Evolutionary conservation across 2,113 vertebrate genomes (phyloP), one percentile per base, ranked within the genome.

Genomic region (Strix aluco): DNA sequence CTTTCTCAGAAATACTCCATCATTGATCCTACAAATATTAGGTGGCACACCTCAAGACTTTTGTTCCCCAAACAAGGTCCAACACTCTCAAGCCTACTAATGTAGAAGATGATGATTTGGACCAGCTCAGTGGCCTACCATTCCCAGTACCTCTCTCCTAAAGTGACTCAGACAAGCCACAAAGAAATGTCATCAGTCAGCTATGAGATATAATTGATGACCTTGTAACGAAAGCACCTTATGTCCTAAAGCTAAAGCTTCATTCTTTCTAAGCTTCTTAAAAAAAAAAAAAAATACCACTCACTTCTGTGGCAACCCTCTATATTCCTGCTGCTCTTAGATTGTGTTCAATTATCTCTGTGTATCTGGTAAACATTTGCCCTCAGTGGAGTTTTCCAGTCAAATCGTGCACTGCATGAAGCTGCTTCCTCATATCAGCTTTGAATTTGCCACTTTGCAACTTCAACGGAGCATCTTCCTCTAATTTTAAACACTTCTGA

Each of bases 191-290:
- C 42, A 66, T 61, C 67, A 40, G n/a, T 47, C 52, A 81, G 25
- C 44, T 63, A 30, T 25, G 26, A 62, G 47, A 71, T 29, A 67
- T 11, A n/a, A 65, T 0, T 6, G 4, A 42, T 66, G 13, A 62
- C 23, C 6, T 67, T 0, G 0, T 36, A 88, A 81, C 0, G 0
- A 25, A 10, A 18, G 8, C 32, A 20, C 38, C 38, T 73, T 52
- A 46, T 11, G 12, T 16, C 26, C 34, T 63, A 63, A 71, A 88
- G 25, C 6, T 8, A 80, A 25, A 57, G 20, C 2, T 88, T 83
- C 5, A 40, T 11, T 83, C 21, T 62, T 73, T 20, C 11, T 55
- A 40, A 79, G 36, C 25, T 77, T 52, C 75, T 77, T 83, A 81
- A 51, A 85, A 15, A 61, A 34, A 58, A 58, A 13, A 1, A 15